Percentiles rank a stretch among this genome's conserved stretches.
Evolutionary conservation across 2,888 invertebrate genomes (phyloP).

Genomic region (Bibio marci): DNA sequence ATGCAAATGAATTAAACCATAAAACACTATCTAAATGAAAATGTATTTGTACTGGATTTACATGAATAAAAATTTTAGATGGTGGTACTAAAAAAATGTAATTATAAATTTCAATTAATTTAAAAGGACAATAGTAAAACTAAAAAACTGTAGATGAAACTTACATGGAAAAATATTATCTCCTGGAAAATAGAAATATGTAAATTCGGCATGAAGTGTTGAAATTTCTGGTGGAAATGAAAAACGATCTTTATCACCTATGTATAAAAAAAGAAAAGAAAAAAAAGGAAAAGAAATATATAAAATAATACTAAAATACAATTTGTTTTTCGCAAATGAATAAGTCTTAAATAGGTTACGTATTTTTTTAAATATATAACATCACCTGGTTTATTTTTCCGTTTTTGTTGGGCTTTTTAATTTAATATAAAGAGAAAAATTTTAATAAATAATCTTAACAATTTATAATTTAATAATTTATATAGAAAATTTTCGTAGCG

Average conservation of each 20-base stretch:
- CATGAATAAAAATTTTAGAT: slow-evolving; percentile 77
- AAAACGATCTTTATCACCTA: slow-evolving; percentile 59
- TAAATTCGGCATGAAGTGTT: slow-evolving; percentile 88
- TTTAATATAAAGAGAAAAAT: neutral
- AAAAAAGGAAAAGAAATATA: too few species aligned
- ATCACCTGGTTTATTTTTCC: slow-evolving; percentile 35
- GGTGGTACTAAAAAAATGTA: slow-evolving; percentile 61
- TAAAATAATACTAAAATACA: too few species aligned
- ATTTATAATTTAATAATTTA: too few species aligned
- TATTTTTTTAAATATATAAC: too few species aligned
- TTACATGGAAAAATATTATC: slow-evolving; percentile 76
- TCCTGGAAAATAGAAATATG: slow-evolving; percentile 90
- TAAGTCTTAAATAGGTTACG: too few species aligned
- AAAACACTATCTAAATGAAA: slow-evolving; percentile 78
- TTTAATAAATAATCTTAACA: neutral
- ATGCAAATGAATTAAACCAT: slow-evolving; percentile 87
- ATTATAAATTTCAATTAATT: neutral
- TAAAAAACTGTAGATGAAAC: slow-evolving; percentile 17
- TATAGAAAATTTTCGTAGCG: too few species aligned
- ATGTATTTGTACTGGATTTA: slow-evolving; percentile 77
- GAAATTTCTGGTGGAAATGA: slow-evolving; percentile 80
- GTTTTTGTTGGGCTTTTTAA: slow-evolving; percentile 35
- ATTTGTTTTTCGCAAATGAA: too few species aligned
- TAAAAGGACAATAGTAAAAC: slow-evolving; percentile 7
- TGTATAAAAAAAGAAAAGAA: slow-evolving; percentile 4